These are phyloP conservation scores for Muraenolepis orangiensis DNA, from an alignment of 2,797 vertebrate genomes.

Conservation along the genomic window DNA sequence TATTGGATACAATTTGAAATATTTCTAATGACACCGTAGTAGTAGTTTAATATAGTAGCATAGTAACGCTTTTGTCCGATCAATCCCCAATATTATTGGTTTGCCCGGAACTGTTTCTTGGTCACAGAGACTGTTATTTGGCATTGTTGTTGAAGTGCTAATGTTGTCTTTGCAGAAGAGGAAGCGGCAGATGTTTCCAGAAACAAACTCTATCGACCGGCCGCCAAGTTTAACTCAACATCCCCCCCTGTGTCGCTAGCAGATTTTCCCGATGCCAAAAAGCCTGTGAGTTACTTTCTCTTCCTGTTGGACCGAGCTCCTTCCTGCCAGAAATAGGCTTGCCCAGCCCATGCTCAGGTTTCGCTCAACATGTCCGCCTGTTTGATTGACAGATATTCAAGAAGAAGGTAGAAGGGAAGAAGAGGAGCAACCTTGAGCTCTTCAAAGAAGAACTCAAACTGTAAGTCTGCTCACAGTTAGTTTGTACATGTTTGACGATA, in stretches of 20 bases:
- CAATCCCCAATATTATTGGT: background rate
- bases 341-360: too few species aligned
- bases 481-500: too few species aligned
- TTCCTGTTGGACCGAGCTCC: background rate
- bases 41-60: too few species aligned
- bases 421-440: conserved; percentile 81
- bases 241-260: conserved; percentile 45
- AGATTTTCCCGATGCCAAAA: conserved; percentile 62
- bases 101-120: background rate
- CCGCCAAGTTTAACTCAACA: conserved; percentile 62
- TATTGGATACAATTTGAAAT: too few species aligned
- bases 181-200: conserved; percentile 73
- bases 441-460: conserved; percentile 83
- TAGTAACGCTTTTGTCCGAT: background rate
- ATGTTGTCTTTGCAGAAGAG: conserved; percentile 63
- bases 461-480: conserved; percentile 53
- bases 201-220: conserved; percentile 75
- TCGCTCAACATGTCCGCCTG: background rate
- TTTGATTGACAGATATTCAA: conserved; percentile 63
- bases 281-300: conserved; percentile 63
- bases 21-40: background rate
- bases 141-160: background rate
- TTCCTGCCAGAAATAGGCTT: background rate
- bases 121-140: background rate
- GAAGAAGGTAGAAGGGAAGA: conserved; percentile 78